Conservation (phyloP, 1,140 invertebrate species). For the Mamestra configurata region DNA sequence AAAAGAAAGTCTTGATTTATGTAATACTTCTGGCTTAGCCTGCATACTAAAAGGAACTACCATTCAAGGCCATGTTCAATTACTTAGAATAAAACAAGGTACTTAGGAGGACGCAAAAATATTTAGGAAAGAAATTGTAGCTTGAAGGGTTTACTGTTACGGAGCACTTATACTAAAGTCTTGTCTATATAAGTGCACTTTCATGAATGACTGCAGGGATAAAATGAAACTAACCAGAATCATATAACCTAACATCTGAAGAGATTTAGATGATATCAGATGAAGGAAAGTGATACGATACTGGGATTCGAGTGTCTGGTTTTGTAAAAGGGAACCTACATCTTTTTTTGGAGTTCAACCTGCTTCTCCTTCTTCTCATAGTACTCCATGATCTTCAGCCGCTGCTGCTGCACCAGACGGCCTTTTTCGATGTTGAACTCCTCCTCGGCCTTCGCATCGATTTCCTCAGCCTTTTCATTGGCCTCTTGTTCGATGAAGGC, state of each 20-base stretch:
- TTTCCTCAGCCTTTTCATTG: constrained; percentile 99
- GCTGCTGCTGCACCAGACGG: constrained; percentile 98
- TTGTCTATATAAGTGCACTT: no score
- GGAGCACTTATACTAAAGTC: neutral
- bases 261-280: neutral
- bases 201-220: no score
- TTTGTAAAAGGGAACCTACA: constrained; percentile 90
- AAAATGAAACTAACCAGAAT: no score
- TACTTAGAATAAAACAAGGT: neutral
- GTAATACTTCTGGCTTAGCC: neutral
- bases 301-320: neutral
- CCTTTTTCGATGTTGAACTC: constrained; percentile 99
- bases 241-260: neutral
- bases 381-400: constrained; percentile 99
- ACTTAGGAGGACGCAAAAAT: no score
- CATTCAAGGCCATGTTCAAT: neutral
- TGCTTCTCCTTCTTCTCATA: constrained; percentile 99
- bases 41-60: neutral
- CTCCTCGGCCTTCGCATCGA: constrained; percentile 99
- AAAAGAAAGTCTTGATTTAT: neutral
- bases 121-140: no score
- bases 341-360: constrained; percentile 99
- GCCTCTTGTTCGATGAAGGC: constrained; percentile 99
- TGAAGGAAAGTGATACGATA: neutral
- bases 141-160: neutral